Percentiles rank a stretch among this genome's conserved stretches.
These are phyloP conservation scores for Porites rus DNA, from an alignment of 92 coral and sea anemone species.

Conservation along the genomic window DNA sequence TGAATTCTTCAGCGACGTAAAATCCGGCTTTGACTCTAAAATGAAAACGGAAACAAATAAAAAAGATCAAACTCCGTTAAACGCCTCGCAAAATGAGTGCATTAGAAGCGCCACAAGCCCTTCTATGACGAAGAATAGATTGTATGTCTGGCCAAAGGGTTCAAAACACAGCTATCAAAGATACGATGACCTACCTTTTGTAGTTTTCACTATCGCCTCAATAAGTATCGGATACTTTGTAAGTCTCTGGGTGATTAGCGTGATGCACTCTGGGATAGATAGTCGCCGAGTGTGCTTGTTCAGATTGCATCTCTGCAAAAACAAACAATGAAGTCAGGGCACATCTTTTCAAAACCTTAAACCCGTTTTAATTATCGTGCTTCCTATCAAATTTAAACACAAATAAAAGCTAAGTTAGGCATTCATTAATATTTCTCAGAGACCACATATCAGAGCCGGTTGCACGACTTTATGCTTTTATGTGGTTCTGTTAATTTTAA, in stretches of 20 bases:
- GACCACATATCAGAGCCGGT: too few species aligned
- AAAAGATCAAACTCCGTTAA: neutral
- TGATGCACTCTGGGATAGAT: slow-evolving; percentile 94
- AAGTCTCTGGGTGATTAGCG: slow-evolving; percentile 93
- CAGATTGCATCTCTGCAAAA: slow-evolving; percentile 82
- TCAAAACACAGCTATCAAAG: neutral
- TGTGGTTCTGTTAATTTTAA: too few species aligned
- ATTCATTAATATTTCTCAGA: too few species aligned
- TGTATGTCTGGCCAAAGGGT: neutral
- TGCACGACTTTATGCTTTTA: too few species aligned
- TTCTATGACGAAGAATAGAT: neutral
- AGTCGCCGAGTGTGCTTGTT: slow-evolving; percentile 92
- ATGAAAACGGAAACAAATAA: neutral
- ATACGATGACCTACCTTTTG: slow-evolving; percentile 75
- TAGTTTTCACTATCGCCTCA: slow-evolving; percentile 94
- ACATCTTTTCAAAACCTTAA: too few species aligned
- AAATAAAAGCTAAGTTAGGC: too few species aligned
- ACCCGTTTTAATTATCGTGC: too few species aligned
- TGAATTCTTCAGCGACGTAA: slow-evolving; percentile 69
- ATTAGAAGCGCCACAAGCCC: too few species aligned
- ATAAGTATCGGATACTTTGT: slow-evolving; percentile 95
- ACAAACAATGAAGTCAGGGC: neutral
- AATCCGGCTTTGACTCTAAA: slow-evolving; percentile 85
- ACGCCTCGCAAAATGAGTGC: too few species aligned
- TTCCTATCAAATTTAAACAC: too few species aligned